These are phyloP conservation scores for Caenorhabditis briggsae DNA, from an alignment of 1,140 invertebrate genomes.

Conservation along the genomic window DNA sequence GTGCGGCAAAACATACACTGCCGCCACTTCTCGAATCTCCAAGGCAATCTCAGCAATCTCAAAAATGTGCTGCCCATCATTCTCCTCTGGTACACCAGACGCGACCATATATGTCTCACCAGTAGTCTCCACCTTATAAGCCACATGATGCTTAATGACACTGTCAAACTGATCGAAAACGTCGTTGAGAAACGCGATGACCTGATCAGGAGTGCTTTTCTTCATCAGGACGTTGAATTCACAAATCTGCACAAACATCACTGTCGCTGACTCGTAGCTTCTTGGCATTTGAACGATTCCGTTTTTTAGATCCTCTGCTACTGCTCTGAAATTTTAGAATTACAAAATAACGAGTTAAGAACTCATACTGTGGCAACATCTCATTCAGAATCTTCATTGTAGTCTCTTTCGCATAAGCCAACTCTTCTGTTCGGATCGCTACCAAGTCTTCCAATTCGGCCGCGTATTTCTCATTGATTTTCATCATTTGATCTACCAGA, in stretches of 20 bases:
- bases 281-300: constrained; percentile 81
- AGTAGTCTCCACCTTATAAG: constrained; percentile 82
- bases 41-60: constrained; percentile 81
- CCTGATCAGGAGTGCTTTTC: constrained; percentile 79
- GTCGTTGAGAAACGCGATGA: constrained; percentile 85
- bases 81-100: constrained; percentile 86
- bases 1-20: not conserved
- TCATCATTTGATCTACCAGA: constrained; percentile 78
- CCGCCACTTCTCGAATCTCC: constrained; percentile 74
- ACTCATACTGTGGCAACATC: constrained; percentile 76
- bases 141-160: constrained; percentile 85
- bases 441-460: constrained; percentile 77
- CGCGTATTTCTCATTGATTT: constrained; percentile 78
- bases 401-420: constrained; percentile 73
- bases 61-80: constrained; percentile 82
- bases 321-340: constrained; percentile 81
- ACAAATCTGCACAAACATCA: constrained; percentile 76
- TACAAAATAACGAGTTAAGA: not conserved
- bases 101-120: constrained; percentile 87
- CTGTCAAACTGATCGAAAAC: constrained; percentile 86
- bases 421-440: constrained; percentile 71
- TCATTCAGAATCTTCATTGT: constrained; percentile 77
- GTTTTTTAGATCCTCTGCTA: constrained; percentile 92
- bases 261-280: constrained; percentile 75
- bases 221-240: constrained; percentile 72